These are phyloP conservation scores for Drosophila rufa DNA, from an alignment of 1,140 invertebrate genomes.

Conservation along the genomic window DNA sequence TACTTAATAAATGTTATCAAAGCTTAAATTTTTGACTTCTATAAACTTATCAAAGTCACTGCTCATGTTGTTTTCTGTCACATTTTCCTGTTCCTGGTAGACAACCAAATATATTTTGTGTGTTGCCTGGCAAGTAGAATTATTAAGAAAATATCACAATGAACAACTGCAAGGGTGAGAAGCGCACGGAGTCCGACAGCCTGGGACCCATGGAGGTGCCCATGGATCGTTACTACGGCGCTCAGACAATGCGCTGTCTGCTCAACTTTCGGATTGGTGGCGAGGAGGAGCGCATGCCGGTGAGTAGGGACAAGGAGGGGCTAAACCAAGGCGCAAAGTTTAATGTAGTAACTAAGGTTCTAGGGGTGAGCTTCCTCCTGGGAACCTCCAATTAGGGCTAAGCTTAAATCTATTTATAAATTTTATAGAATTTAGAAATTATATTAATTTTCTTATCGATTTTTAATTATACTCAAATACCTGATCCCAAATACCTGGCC, in stretches of 20 bases:
- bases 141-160: neutral
- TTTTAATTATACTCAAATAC: too few species aligned
- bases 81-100: neutral
- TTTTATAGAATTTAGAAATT: too few species aligned
- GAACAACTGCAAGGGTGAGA: neutral
- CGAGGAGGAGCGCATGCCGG: constrained; percentile 95
- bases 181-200: constrained; percentile 93
- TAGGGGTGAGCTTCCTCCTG: too few species aligned
- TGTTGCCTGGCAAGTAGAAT: neutral
- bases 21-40: too few species aligned
- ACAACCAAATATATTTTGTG: neutral
- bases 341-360: too few species aligned
- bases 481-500: neutral
- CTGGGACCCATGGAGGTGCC: constrained; percentile 97
- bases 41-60: too few species aligned
- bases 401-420: too few species aligned
- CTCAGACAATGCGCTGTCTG: constrained; percentile 96
- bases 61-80: constrained; percentile 5
- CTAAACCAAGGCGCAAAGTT: too few species aligned
- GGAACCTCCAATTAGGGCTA: too few species aligned
- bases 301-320: constrained; percentile 84
- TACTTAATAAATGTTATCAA: too few species aligned
- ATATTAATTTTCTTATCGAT: too few species aligned
- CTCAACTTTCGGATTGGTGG: constrained; percentile 99
- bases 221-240: constrained; percentile 97